phyloP scores from a whole-genome alignment of 2,888 invertebrate species.

The Mantis religiosa region DNA sequence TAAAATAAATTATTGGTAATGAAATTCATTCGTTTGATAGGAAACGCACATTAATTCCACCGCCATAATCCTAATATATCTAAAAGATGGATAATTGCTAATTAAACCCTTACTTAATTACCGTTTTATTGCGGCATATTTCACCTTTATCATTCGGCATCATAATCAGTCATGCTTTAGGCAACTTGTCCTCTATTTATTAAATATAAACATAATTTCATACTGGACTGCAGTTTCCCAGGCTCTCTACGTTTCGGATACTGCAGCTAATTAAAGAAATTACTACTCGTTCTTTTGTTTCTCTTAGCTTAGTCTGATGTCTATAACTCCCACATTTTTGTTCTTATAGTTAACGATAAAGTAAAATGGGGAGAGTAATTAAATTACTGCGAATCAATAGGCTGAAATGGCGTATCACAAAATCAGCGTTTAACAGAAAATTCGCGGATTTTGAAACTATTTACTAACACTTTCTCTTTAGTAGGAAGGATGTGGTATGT shows the following conservation, averaged over 20 bases:
- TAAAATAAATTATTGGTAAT: neutral
- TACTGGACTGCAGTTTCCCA: neutral
- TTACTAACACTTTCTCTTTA: too few relatives aligned
- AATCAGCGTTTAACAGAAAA: too few relatives aligned
- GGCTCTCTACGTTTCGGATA: neutral
- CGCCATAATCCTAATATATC: neutral
- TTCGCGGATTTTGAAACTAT: too few relatives aligned
- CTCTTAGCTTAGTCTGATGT: too few relatives aligned
- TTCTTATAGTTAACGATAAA: too few relatives aligned
- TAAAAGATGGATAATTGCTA: neutral
- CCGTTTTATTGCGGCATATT: neutral
- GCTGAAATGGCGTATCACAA: too few relatives aligned
- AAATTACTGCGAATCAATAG: too few relatives aligned
- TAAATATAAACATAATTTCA: neutral
- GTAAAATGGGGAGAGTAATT: too few relatives aligned
- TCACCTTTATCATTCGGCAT: neutral
- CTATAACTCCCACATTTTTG: too few relatives aligned
- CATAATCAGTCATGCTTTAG: neutral
- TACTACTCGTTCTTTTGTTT: too few relatives aligned
- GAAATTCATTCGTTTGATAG: neutral
- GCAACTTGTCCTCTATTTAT: neutral
- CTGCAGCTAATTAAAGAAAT: neutral
- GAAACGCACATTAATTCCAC: neutral
- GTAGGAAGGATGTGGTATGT: too few relatives aligned
- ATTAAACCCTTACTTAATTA: neutral